These are phyloP conservation scores for Rhynchotus rufescens DNA, from an alignment of 2,797 vertebrate genomes.

Conservation along the genomic window DNA sequence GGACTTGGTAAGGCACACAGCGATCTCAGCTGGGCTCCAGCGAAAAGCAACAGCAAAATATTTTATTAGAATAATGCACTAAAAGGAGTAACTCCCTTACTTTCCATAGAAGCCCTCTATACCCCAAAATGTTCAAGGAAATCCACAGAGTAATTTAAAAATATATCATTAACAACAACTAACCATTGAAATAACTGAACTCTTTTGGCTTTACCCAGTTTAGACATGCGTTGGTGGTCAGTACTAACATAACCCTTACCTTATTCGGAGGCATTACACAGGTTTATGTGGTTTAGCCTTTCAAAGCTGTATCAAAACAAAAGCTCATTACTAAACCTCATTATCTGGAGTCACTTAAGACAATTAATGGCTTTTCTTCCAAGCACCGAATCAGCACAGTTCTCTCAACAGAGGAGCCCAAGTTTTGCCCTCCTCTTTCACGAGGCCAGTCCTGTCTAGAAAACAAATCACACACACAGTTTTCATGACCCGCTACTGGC, in stretches of 20 bases:
- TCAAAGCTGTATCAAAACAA: conserved; percentile 76
- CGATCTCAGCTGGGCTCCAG: not conserved
- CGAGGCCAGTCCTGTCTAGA: conserved; percentile 16
- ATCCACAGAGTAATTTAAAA: not conserved
- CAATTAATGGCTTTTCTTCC: conserved; percentile 68
- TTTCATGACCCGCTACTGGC: conserved; percentile 1
- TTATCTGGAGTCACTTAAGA: conserved; percentile 66
- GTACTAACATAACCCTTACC: not conserved
- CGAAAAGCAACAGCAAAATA: not conserved
- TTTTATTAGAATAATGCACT: not conserved
- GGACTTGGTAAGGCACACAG: not conserved
- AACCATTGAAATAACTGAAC: not conserved
- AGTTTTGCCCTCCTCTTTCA: conserved; percentile 21
- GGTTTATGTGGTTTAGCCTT: conserved; percentile 64
- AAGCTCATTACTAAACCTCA: conserved; percentile 74
- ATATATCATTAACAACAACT: not conserved
- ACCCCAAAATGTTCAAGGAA: not conserved
- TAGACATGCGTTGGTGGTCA: not conserved
- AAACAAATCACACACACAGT: not conserved
- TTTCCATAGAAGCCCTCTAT: not conserved
- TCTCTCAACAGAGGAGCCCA: not conserved
- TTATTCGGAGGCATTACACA: conserved; percentile 19
- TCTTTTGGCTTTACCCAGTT: not conserved
- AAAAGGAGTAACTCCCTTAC: not conserved
- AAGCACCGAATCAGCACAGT: conserved; percentile 10